phyloP scores from a whole-genome alignment of 2,888 invertebrate genomes.

The Schizotus pectinicornis region DNA sequence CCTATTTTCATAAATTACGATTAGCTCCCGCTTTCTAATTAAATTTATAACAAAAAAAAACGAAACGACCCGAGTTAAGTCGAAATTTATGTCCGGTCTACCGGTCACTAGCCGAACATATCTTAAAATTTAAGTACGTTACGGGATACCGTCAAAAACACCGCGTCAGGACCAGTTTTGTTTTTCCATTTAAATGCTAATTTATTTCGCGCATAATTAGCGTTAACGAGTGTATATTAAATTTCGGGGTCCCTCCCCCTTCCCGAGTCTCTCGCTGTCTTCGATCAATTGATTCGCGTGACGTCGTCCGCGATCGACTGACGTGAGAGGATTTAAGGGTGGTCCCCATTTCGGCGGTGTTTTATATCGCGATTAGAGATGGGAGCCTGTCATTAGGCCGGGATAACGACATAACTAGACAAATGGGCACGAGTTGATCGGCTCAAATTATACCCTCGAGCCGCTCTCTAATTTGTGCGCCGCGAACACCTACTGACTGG shows the following conservation, averaged over 20 bases:
- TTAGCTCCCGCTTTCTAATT: conserved; percentile 40
- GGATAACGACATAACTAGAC: conserved; percentile 60
- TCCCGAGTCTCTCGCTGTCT: not conserved
- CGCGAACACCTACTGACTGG: conserved; percentile 49
- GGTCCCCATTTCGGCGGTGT: conserved; percentile 53
- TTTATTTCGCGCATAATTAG: conserved; percentile 37
- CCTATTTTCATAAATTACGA: conserved; percentile 27
- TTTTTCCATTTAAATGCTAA: conserved; percentile 45
- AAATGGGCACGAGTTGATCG: conserved; percentile 56
- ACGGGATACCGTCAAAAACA: conserved; percentile 37
- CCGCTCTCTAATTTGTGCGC: conserved; percentile 57
- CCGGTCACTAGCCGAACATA: conserved; percentile 33
- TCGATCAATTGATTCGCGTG: not conserved
- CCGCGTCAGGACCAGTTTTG: conserved; percentile 27
- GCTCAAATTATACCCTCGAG: conserved; percentile 55
- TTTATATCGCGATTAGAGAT: conserved; percentile 53
- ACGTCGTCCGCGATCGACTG: too few species aligned
- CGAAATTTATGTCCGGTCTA: conserved; percentile 42
- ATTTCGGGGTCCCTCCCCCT: too few species aligned
- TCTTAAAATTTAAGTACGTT: conserved; percentile 42
- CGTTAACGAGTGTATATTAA: conserved; percentile 33
- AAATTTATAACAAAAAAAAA: conserved; percentile 35
- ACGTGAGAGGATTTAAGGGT: conserved; percentile 43
- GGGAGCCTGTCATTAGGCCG: conserved; percentile 57
- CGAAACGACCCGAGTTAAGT: conserved; percentile 32